Evolutionary conservation across 2,888 invertebrate species (phyloP), one percentile per base, ranked within the genome.

Genomic region (Syritta pipiens): DNA sequence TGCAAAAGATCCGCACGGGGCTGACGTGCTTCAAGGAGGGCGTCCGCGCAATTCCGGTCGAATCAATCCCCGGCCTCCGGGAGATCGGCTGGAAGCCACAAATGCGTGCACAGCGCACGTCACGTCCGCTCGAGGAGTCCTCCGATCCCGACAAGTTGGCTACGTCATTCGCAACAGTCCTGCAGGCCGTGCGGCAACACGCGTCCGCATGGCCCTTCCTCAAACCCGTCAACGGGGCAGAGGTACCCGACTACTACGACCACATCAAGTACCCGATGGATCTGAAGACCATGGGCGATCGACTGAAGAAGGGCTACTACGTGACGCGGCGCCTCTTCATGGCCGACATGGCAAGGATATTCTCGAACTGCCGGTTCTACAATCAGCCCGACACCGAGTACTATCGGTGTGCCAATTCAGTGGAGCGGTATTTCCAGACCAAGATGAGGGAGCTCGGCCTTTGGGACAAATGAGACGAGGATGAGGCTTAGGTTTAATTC

Each of bases 201-300:
- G 92, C 92, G 24, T 92, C 94, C 10, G 94, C 97, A 0, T 97
- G 97, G 97, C 98, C 98, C 0, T 98, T 98, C 89, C 90, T 94
- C 68, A 94, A 94, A 85, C 97, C 98, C 0, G 98, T 98, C 0
- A 95, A 96, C 85, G 94, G 94, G 84, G 90, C 92, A 3, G 96
- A 95, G 84, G 97, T 96, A 1, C 94, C 96, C 0, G 97, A 98
- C 88, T 98, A 98, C 89, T 97, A 97, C 85, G 96, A 97, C 82
- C 94, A 95, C 86, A 97, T 98, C 83, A 95, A 95, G 87, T 97
- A 94, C 91, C 98, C 98, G 0, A 98, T 98, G 96, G 97, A 97
- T 96, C 88, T 91, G 90, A 84, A 84, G 72, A 84, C 84, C 2
- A 84, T 85, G 83, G 82, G 82, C 0, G 84, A 85, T 26, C 76